A percentile compares a stretch with the other conserved stretches of the same genome.
Conservation (phyloP, 2,113 vertebrate species). For the Corythaeola cristata region DNA sequence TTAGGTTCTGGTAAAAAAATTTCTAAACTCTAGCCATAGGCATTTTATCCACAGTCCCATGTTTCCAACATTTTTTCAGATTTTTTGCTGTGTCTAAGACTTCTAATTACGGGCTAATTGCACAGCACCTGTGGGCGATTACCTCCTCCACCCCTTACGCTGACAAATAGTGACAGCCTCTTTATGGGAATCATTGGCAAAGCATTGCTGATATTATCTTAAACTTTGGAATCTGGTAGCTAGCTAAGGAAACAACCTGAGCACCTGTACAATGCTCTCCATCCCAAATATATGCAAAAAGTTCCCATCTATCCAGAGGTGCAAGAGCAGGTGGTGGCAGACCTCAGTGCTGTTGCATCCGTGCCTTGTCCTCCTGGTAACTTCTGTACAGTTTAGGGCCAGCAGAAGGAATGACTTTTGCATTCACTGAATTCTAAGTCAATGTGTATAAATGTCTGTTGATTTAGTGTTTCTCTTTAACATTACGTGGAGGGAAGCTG, state of each 20-base stretch:
- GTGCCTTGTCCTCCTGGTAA: neutral
- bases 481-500: neutral
- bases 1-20: neutral
- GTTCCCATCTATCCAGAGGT: neutral
- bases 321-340: neutral
- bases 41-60: neutral
- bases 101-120: neutral
- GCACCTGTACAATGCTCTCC: neutral
- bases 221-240: neutral
- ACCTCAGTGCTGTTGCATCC: neutral
- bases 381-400: neutral
- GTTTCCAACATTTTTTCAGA: neutral
- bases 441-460: neutral
- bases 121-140: neutral
- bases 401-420: neutral
- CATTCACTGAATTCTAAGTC: neutral
- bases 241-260: neutral
- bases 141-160: neutral
- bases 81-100: neutral
- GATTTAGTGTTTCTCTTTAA: slow-evolving; percentile 19
- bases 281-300: neutral
- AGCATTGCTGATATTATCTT: neutral
- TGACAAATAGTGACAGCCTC: neutral
- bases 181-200: neutral
- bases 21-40: neutral